These are phyloP conservation scores for Caenorhabditis doughertyi DNA, from an alignment of 2,888 invertebrate genomes.

Conservation along the genomic window DNA sequence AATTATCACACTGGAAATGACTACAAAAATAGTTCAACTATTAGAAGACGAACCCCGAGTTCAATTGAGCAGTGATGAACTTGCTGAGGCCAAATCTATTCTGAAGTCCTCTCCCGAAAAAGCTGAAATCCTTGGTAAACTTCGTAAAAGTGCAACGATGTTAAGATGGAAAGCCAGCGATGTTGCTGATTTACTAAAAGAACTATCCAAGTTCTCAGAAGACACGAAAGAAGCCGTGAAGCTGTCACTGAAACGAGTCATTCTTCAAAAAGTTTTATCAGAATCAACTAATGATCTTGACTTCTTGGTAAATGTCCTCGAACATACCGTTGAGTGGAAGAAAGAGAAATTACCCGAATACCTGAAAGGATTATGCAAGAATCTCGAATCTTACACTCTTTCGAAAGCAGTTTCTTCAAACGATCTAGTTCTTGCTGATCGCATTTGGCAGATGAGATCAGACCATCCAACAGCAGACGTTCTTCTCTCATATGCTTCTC, in stretches of 20 bases:
- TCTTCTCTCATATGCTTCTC: slow-evolving; percentile 56
- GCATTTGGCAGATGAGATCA: slow-evolving; percentile 60
- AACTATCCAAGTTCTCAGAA: slow-evolving; percentile 26
- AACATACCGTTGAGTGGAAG: slow-evolving; percentile 46
- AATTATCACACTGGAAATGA: slow-evolving; percentile 28
- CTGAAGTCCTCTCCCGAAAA: slow-evolving; percentile 34
- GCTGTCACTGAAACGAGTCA: slow-evolving; percentile 30
- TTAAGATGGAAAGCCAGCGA: slow-evolving; percentile 39
- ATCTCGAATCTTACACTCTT: slow-evolving; percentile 21
- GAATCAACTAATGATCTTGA: slow-evolving; percentile 25
- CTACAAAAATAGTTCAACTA: slow-evolving; percentile 16
- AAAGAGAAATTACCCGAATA: slow-evolving; percentile 11
- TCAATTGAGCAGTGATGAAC: slow-evolving; percentile 34
- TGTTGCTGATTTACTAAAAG: slow-evolving; percentile 36
- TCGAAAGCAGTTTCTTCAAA: slow-evolving; percentile 38
- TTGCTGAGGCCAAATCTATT: slow-evolving; percentile 19
- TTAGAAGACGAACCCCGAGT: slow-evolving; percentile 51
- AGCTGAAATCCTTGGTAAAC: slow-evolving; percentile 41
- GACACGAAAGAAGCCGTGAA: slow-evolving; percentile 6
- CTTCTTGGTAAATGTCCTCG: slow-evolving; percentile 40
- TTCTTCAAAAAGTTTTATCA: slow-evolving; percentile 21
- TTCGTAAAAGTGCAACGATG: slow-evolving; percentile 60
- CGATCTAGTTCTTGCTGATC: slow-evolving; percentile 57
- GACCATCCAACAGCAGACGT: slow-evolving; percentile 43
- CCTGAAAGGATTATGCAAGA: slow-evolving; percentile 13